Evolutionary conservation across 2,888 invertebrate species (phyloP).

Genomic region (Agriopis marginaria): DNA sequence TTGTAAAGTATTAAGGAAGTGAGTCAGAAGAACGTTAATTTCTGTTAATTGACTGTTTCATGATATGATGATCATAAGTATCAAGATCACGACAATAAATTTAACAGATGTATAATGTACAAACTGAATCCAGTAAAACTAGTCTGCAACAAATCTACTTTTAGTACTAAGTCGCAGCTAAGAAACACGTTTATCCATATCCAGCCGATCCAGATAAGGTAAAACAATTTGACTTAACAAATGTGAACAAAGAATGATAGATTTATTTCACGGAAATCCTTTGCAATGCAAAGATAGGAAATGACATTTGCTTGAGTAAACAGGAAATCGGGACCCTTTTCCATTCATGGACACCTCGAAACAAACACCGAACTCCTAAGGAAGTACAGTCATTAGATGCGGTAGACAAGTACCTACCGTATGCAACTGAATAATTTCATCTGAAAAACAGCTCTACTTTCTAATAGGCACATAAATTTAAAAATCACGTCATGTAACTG

Average conservation of each 20-base stretch:
- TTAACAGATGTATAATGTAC: neutral
- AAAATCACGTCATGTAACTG: too few relatives aligned
- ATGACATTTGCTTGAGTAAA: conserved; percentile 28
- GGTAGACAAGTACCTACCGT: neutral
- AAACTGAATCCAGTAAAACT: conserved; percentile 18
- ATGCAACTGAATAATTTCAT: neutral
- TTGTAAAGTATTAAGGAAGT: neutral
- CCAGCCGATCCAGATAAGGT: conserved; percentile 29
- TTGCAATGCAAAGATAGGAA: conserved; percentile 27
- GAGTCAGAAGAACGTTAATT: neutral
- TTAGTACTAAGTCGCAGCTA: conserved; percentile 14
- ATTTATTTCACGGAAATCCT: conserved; percentile 36
- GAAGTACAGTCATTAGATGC: neutral
- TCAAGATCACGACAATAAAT: neutral
- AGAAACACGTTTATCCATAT: conserved; percentile 34
- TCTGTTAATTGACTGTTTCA: too few relatives aligned
- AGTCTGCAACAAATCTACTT: conserved; percentile 4
- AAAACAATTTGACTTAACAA: conserved; percentile 32
- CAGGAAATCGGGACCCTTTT: conserved; percentile 23
- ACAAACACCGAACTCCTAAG: conserved; percentile 1
- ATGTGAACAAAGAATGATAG: conserved; percentile 35
- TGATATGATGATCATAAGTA: neutral
- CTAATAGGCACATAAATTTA: too few relatives aligned
- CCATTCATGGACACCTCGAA: conserved; percentile 4
- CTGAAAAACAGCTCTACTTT: neutral